A percentile compares a stretch with the other conserved stretches of the same genome.
Evolutionary conservation across 2,797 vertebrate genomes (phyloP).

Genomic region (Carapus acus): DNA sequence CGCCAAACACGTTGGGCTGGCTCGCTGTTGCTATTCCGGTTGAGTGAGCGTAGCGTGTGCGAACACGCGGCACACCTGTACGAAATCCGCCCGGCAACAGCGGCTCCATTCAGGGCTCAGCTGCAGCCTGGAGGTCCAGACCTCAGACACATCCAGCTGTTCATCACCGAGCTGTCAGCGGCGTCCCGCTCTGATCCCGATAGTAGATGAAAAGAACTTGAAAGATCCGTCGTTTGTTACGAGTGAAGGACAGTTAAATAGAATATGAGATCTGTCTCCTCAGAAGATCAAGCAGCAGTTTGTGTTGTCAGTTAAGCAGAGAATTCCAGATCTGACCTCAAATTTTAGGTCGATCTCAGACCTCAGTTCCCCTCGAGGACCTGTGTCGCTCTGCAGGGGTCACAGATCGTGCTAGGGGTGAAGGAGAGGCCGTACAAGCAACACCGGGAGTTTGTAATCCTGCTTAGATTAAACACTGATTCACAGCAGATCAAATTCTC

Average conservation of each 20-base stretch:
- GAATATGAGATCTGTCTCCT: conserved; percentile 32
- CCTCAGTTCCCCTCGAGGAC: too few relatives aligned
- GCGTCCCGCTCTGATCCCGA: background rate
- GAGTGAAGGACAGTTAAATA: conserved; percentile 40
- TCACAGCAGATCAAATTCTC: conserved; percentile 1
- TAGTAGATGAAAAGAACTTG: conserved; percentile 9
- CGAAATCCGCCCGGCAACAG: background rate
- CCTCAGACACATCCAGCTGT: conserved; percentile 1
- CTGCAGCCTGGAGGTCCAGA: background rate
- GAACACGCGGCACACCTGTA: conserved; percentile 5
- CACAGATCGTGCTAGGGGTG: background rate
- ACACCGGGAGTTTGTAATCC: background rate
- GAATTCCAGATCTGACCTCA: too few relatives aligned
- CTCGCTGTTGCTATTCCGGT: background rate
- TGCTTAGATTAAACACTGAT: background rate
- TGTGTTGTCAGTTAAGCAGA: conserved; percentile 47
- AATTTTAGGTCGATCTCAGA: too few relatives aligned
- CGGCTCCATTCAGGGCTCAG: background rate
- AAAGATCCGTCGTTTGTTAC: conserved; percentile 28
- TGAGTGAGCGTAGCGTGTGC: background rate
- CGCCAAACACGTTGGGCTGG: background rate
- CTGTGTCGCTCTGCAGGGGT: background rate
- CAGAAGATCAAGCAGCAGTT: conserved; percentile 43
- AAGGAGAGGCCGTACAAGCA: background rate
- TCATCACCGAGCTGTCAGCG: background rate